phyloP scores from a whole-genome alignment of 2,797 vertebrate genomes.

The Prunella strophiata region DNA sequence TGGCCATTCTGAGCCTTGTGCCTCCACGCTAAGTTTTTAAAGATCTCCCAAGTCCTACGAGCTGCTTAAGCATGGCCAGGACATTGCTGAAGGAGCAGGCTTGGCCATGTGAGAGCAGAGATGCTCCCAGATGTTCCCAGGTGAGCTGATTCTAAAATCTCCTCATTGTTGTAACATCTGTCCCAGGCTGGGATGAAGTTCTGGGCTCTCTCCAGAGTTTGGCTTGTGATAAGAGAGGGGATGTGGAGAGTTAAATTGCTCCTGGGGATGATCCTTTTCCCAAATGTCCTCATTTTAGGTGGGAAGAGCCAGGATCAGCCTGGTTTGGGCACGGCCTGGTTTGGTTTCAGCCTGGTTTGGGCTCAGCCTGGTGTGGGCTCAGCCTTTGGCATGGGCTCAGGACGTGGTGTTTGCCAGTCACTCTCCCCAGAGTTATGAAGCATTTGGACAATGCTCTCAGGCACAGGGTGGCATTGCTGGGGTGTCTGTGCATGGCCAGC shows the following conservation, averaged over 20 bases:
- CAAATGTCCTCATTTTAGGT: neutral
- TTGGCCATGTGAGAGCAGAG: neutral
- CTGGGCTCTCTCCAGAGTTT: neutral
- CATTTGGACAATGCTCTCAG: neutral
- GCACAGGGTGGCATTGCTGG: neutral
- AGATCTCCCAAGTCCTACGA: accelerated
- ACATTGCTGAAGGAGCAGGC: neutral
- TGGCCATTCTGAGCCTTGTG: neutral
- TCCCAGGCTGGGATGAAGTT: neutral
- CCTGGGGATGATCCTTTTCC: neutral
- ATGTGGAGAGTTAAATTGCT: neutral
- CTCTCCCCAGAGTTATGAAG: neutral
- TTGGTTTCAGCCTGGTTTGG: neutral
- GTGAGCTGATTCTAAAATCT: neutral
- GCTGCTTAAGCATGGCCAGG: neutral
- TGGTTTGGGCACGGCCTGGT: neutral
- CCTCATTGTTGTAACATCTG: neutral
- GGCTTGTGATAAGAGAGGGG: accelerated
- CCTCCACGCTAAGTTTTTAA: neutral
- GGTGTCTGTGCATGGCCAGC: neutral
- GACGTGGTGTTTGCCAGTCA: neutral
- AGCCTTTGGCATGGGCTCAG: neutral
- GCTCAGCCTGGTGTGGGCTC: neutral
- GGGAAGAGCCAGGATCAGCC: accelerated
- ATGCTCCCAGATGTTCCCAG: neutral